Percentiles rank a stretch among this genome's conserved stretches.
Evolutionary conservation across 1,140 invertebrate species (phyloP).

Genomic region (Calycopis cecrops): DNA sequence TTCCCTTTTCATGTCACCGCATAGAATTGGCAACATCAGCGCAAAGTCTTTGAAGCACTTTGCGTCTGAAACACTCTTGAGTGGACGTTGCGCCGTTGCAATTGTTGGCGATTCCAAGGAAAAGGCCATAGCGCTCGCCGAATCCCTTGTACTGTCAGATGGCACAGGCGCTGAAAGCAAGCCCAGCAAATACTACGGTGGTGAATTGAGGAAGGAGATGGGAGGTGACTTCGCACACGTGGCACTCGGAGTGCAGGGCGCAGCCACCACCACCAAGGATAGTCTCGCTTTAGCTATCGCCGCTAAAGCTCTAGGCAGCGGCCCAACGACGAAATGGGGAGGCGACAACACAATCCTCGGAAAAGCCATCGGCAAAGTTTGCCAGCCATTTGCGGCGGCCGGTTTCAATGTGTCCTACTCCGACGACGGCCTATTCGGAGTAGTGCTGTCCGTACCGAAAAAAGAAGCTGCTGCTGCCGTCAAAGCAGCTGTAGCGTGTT

Average conservation of each 20-base stretch:
- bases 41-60: constrained; percentile 86
- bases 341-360: constrained; percentile 76
- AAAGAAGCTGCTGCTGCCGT: constrained; percentile 74
- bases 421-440: constrained; percentile 91
- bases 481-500: constrained; percentile 76
- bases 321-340: constrained; percentile 84
- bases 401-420: constrained; percentile 87
- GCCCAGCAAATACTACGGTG: constrained; percentile 80
- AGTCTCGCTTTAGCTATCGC: constrained; percentile 82
- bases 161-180: constrained; percentile 43
- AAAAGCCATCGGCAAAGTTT: constrained; percentile 77
- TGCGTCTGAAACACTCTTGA: constrained; percentile 78
- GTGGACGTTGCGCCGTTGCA: constrained; percentile 83
- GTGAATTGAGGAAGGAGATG: constrained; percentile 80
- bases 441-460: constrained; percentile 80
- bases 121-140: constrained; percentile 78
- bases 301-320: constrained; percentile 79
- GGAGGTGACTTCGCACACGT: constrained; percentile 82
- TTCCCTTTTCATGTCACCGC: constrained; percentile 87
- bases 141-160: constrained; percentile 75
- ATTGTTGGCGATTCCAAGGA: constrained; percentile 82
- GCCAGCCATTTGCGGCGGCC: constrained; percentile 78
- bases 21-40: constrained; percentile 83
- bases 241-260: constrained; percentile 85
- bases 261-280: constrained; percentile 81